Evolutionary conservation across 53 echinoderm and acorn worm genomes (phyloP).

Genomic region (Crossaster papposus): DNA sequence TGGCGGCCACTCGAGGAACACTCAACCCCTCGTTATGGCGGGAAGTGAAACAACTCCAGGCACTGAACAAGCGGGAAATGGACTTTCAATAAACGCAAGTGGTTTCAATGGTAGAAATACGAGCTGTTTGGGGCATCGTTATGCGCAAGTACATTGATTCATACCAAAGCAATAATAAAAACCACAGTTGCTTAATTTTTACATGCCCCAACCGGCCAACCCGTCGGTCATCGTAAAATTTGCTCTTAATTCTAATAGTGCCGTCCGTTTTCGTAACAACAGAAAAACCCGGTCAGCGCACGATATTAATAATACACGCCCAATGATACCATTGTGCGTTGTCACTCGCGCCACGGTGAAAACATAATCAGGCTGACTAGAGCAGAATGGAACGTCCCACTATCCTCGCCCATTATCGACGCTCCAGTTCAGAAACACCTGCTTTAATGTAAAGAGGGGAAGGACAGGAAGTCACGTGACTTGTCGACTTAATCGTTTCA

Average conservation of each 20-base stretch:
- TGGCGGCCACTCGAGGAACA: constrained; percentile 21
- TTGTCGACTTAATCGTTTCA: not conserved
- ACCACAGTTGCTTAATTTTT: not conserved
- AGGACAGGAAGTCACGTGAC: not conserved
- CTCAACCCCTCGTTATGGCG: constrained; percentile 3
- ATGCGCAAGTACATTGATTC: not conserved
- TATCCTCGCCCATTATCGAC: not conserved
- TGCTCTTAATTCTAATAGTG: not conserved
- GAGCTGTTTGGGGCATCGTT: not conserved
- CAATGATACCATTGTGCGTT: not conserved
- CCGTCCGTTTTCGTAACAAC: not conserved
- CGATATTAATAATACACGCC: not conserved
- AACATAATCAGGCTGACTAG: not conserved
- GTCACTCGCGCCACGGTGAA: not conserved
- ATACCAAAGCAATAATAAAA: not conserved
- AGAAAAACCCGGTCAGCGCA: not conserved
- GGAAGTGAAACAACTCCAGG: constrained; percentile 35
- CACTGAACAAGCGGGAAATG: constrained; percentile 10
- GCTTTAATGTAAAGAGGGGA: not conserved
- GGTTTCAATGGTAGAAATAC: constrained; percentile 6
- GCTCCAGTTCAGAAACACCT: constrained; percentile 21
- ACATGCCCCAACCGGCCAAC: not conserved
- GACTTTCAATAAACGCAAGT: constrained; percentile 11
- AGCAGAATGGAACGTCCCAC: not conserved
- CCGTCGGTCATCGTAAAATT: not conserved